Percentiles rank a stretch among this genome's conserved stretches.
These are phyloP conservation scores for Pteronura brasiliensis DNA, from an alignment of 2,113 vertebrate species.

Conservation along the genomic window DNA sequence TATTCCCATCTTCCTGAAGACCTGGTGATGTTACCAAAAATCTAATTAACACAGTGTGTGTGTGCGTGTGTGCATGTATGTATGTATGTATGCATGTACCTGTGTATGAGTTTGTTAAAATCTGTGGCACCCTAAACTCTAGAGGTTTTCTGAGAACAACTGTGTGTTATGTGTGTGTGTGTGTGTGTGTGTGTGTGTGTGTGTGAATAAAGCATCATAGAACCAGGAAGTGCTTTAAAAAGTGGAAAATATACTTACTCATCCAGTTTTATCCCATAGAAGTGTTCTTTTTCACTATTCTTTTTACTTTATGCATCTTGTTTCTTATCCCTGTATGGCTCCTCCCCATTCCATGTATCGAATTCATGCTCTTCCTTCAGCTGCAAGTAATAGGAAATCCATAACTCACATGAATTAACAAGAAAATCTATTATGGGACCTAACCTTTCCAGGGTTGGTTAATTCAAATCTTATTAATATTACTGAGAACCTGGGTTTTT, in stretches of 20 bases:
- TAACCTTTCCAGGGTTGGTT: neutral
- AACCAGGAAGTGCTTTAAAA: neutral
- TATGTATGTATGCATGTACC: neutral
- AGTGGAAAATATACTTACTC: neutral
- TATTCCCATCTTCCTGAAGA: neutral
- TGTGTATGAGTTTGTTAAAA: neutral
- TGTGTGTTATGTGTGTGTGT: neutral
- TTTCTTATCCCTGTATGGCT: neutral
- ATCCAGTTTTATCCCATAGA: neutral
- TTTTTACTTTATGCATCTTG: neutral
- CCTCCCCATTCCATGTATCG: neutral
- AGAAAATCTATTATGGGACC: neutral
- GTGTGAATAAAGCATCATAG: neutral
- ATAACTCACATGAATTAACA: neutral
- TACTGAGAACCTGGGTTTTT: neutral
- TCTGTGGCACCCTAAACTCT: neutral
- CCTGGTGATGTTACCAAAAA: neutral
- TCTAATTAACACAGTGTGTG: neutral
- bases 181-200: neutral
- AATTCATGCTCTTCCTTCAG: neutral
- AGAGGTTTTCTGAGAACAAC: neutral
- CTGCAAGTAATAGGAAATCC: neutral
- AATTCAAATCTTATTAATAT: neutral
- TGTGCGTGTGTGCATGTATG: neutral
- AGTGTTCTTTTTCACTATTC: neutral